Evolutionary conservation across 2,797 vertebrate genomes (phyloP), one percentile per base, ranked within the genome.

Genomic region (Danio aesculapii): DNA sequence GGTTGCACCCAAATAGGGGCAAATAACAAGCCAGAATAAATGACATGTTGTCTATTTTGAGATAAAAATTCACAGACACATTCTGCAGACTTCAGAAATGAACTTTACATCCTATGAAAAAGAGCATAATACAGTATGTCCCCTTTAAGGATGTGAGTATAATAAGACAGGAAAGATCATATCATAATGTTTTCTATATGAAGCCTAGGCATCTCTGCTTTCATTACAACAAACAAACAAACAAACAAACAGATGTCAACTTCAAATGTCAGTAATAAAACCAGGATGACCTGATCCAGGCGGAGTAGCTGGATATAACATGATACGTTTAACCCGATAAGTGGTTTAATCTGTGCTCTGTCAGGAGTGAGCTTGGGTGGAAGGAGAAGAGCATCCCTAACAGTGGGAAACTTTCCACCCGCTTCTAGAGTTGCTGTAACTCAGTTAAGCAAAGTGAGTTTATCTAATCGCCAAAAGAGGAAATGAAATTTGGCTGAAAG

Each of bases 401-500:
- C 73, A 80, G 84, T 73, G 70, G 81, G 77, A 73, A 75, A 58
- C 70, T 44, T 62, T 81, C 39, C 19, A 8, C 50, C 50, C 11
- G 72, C 76, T 76, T 49, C 19, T 47, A 82, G 58, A 81, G 66
- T 68, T 64, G 66, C 66, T 66, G 49, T 82, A 86, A 84, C 85
- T 75, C 69, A 75, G 72, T 89, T 86, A 84, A 82, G 76, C 71
- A 82, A 81, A 87, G 61, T 71, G 19, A 77, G 74, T 85, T 87
- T 83, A 87, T 88, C 84, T 87, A 82, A 85, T 86, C 72, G 64
- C 61, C 75, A 73, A 67, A 81, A 74, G 68, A 84, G 70, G 68
- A 84, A 88, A 87, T 87, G 12, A 63, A 75, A 87, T 83, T 86
- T 85, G 68, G 69, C 49, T 81, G 81, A 83, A 85, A 78, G 78